These are phyloP conservation scores for Dryas iulia DNA, from an alignment of 1,140 invertebrate species.

Conservation along the genomic window DNA sequence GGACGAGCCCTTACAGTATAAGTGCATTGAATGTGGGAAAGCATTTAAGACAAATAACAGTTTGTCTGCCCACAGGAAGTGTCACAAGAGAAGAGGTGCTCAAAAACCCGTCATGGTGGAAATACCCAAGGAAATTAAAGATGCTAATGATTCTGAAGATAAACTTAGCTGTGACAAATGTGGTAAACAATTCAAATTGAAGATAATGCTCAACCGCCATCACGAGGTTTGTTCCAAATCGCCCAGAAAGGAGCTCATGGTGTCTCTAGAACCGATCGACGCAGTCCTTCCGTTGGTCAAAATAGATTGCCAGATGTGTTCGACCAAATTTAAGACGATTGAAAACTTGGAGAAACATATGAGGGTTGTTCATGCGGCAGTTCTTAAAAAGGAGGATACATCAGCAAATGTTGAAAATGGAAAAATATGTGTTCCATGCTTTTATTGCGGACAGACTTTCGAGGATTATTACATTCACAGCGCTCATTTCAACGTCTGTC, in stretches of 20 bases:
- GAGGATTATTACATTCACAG: constrained; percentile 53
- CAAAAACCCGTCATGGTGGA: constrained; percentile 10
- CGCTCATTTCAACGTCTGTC: constrained; percentile 54
- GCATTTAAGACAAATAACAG: constrained; percentile 44
- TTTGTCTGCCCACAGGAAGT: constrained; percentile 47
- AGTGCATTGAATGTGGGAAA: constrained; percentile 63
- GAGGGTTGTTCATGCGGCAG: constrained; percentile 58
- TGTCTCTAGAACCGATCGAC: constrained; percentile 61
- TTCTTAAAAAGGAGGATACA: constrained; percentile 40
- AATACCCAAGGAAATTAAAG: constrained; percentile 24
- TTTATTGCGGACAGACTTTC: constrained; percentile 53
- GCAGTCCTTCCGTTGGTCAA: not conserved
- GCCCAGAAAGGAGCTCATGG: constrained; percentile 44
- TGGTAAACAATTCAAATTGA: constrained; percentile 69
- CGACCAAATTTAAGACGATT: constrained; percentile 52
- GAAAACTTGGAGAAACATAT: constrained; percentile 66
- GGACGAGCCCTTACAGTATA: constrained; percentile 53
- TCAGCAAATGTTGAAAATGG: constrained; percentile 21
- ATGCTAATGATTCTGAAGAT: constrained; percentile 52
- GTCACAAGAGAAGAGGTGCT: constrained; percentile 26
- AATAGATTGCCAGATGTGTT: constrained; percentile 56
- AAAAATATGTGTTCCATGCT: constrained; percentile 50
- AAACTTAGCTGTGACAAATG: constrained; percentile 66
- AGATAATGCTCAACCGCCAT: constrained; percentile 53
- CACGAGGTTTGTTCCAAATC: constrained; percentile 42